Evolutionary conservation across 2,113 vertebrate species (phyloP).

Genomic region (human (Homo sapiens)): GRCh38 chr7:135865501-135866000

Average conservation of each 20-base stretch:
- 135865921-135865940: no score
- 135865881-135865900: no score
- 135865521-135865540: neutral
- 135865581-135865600: neutral
- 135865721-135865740: neutral
- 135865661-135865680: neutral
- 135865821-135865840: no score
- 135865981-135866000: no score
- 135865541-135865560: fast-evolving
- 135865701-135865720: neutral
- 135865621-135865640: neutral
- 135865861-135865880: no score
- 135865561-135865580: neutral
- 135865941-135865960: no score
- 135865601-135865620: neutral
- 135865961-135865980: no score
- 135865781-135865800: neutral
- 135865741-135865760: neutral
- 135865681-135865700: neutral
- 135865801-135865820: neutral
- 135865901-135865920: no score
- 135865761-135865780: neutral
- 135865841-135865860: no score
- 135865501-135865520: neutral
- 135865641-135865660: neutral